Conservation (phyloP, 2,888 invertebrate genomes). For the Eupelmus urozonus region DNA sequence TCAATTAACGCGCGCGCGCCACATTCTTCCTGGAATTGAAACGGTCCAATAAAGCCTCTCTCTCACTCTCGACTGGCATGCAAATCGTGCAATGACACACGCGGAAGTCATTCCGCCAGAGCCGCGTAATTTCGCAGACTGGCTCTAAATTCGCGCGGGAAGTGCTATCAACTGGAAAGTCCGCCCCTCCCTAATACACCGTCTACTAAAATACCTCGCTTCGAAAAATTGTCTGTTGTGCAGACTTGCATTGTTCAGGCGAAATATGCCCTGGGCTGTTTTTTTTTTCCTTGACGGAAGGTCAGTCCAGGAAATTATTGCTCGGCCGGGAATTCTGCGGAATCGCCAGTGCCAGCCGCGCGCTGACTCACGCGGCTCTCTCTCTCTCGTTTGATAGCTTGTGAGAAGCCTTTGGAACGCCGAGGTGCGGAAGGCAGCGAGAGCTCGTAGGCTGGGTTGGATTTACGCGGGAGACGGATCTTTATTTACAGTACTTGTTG, state of each 20-base stretch:
- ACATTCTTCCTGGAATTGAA: neutral
- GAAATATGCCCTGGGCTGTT: neutral
- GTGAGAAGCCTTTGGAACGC: neutral
- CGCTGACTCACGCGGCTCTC: constrained; percentile 7
- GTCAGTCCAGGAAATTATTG: neutral
- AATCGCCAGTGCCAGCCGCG: neutral
- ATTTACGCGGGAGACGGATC: too few species aligned
- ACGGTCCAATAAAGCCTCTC: neutral
- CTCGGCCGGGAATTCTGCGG: neutral
- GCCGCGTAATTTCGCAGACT: neutral
- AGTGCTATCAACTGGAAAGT: neutral
- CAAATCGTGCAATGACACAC: neutral
- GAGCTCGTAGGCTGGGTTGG: too few species aligned
- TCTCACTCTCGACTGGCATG: neutral
- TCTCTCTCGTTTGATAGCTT: too few species aligned
- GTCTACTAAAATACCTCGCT: too few species aligned
- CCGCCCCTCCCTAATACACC: too few species aligned
- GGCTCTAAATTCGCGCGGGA: neutral
- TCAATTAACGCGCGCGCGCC: neutral
- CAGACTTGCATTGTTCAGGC: too few species aligned
- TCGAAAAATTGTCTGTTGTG: too few species aligned
- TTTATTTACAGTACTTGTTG: too few species aligned
- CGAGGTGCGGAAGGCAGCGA: neutral
- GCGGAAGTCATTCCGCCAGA: neutral
- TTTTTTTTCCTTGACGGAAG: neutral